These are phyloP conservation scores for Athalia rosae DNA, from an alignment of 2,888 invertebrate species.

Conservation along the genomic window DNA sequence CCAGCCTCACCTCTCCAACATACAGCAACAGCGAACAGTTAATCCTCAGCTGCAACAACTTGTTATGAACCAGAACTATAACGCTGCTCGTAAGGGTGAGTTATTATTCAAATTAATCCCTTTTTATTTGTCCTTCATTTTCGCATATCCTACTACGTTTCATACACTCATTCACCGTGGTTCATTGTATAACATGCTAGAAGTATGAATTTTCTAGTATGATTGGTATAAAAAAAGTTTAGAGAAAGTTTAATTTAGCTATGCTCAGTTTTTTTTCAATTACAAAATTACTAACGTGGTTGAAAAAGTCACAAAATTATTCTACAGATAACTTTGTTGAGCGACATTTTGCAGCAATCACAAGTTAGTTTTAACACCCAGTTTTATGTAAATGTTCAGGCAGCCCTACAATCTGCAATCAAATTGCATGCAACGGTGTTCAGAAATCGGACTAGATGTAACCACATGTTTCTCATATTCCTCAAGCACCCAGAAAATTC, in stretches of 20 bases:
- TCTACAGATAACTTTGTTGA: neutral
- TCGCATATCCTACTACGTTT: too few species aligned
- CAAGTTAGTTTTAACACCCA: neutral
- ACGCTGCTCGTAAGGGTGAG: constrained; percentile 65
- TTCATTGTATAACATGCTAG: too few species aligned
- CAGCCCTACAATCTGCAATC: constrained; percentile 56
- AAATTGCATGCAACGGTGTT: constrained; percentile 62
- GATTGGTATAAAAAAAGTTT: too few species aligned
- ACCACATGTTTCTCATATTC: constrained; percentile 5
- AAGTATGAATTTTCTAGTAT: too few species aligned
- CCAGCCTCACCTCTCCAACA: constrained; percentile 67
- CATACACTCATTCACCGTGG: too few species aligned
- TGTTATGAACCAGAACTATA: constrained; percentile 67
- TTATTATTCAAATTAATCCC: constrained; percentile 20
- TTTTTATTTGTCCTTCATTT: too few species aligned
- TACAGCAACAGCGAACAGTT: constrained; percentile 70
- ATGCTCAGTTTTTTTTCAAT: too few species aligned
- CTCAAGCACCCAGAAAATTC: constrained; percentile 23
- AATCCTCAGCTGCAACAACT: constrained; percentile 63
- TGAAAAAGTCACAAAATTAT: neutral
- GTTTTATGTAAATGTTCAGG: constrained; percentile 56
- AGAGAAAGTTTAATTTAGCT: too few species aligned
- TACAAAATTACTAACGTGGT: neutral
- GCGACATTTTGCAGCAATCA: neutral
- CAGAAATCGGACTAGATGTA: constrained; percentile 59